Evolutionary conservation across 2,888 invertebrate species (phyloP).

Genomic region (Eurytoma adleriae): DNA sequence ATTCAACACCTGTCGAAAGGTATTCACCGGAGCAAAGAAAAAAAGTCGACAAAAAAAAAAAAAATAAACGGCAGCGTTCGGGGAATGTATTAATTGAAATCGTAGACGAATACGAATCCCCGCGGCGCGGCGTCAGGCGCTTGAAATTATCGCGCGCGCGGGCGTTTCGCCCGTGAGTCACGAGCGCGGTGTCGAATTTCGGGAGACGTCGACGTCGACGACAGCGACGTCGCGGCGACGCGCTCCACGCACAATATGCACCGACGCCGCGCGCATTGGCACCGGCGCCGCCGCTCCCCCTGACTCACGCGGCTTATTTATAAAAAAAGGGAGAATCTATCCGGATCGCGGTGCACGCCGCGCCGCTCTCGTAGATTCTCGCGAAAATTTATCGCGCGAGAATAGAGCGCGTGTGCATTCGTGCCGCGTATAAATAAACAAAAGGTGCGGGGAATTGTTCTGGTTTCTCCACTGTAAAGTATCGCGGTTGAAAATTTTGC

Average conservation of each 20-base stretch:
- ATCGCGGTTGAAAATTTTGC: no score
- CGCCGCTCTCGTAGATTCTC: background rate
- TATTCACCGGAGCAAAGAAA: background rate
- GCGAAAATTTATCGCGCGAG: background rate
- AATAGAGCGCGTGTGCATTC: background rate
- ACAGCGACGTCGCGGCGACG: background rate
- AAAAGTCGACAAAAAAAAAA: background rate
- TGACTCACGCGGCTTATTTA: conserved; percentile 15
- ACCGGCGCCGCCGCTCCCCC: background rate
- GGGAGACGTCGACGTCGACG: conserved; percentile 35
- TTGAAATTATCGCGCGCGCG: conserved; percentile 16
- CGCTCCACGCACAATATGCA: background rate
- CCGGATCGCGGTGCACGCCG: background rate
- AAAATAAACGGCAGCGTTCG: background rate
- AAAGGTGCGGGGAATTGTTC: no score
- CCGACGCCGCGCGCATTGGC: conserved; percentile 4
- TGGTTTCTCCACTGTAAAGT: no score
- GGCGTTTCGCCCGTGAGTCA: conserved; percentile 21
- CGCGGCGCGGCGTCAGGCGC: background rate
- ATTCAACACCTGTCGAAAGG: background rate
- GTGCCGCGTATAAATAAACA: no score
- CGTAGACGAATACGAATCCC: conserved; percentile 13
- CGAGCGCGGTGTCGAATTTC: conserved; percentile 51
- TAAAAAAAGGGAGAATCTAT: conserved; percentile 8
- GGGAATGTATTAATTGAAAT: background rate